Percentiles rank a stretch among this genome's conserved stretches.
Conservation (phyloP, 2,888 invertebrate species). For the Dione vanillae region DNA sequence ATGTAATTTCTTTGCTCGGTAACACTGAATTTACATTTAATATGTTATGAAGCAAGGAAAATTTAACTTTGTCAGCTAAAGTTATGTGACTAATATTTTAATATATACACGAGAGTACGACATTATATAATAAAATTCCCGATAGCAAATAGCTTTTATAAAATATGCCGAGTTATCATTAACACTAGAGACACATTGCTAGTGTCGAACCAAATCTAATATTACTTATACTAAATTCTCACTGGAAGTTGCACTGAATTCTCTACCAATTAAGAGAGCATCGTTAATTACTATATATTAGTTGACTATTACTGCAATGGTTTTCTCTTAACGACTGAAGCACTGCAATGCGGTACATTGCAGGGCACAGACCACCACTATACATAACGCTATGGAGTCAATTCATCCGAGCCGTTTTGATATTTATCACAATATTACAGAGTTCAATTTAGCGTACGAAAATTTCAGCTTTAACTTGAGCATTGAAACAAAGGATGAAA, state of each 20-base stretch:
- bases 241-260: constrained; percentile 42
- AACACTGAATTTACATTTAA: constrained; percentile 19
- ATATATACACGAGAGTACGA: neutral
- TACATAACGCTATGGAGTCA: constrained; percentile 46
- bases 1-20: constrained; percentile 22
- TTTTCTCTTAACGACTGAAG: constrained; percentile 48
- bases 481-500: constrained; percentile 44
- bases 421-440: constrained; percentile 42
- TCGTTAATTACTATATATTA: constrained; percentile 52
- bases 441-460: constrained; percentile 41
- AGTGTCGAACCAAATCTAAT: neutral
- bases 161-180: neutral
- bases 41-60: neutral
- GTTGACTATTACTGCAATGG: constrained; percentile 50
- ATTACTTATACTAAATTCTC: constrained; percentile 35
- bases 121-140: neutral
- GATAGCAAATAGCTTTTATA: neutral
- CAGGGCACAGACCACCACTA: constrained; percentile 46
- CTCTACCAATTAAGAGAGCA: constrained; percentile 48
- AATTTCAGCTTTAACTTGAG: constrained; percentile 38
- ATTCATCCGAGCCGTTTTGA: constrained; percentile 44
- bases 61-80: neutral
- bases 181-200: neutral
- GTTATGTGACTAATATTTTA: neutral
- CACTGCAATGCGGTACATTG: constrained; percentile 52